Conservation (phyloP, 2,888 invertebrate species). For the Vannuccia rotundouncinata region DNA sequence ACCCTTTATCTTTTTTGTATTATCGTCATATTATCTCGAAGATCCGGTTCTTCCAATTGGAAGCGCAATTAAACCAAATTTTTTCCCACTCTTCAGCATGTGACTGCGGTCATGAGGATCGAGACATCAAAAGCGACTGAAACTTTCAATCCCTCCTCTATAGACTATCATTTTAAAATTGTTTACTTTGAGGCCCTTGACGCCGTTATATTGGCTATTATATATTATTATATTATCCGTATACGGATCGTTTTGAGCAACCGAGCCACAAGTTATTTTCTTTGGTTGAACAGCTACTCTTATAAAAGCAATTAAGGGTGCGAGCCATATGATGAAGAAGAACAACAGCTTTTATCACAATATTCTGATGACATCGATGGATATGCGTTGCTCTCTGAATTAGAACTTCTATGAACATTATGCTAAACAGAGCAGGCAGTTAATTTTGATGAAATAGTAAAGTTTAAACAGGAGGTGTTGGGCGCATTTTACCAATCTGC, state of each 20-base stretch:
- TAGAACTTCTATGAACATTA: constrained; percentile 24
- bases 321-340: constrained; percentile 16
- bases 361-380: constrained; percentile 26
- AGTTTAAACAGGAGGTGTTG: background rate
- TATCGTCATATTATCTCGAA: too few species aligned
- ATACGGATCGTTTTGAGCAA: constrained; percentile 26
- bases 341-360: constrained; percentile 24
- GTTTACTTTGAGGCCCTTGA: constrained; percentile 24
- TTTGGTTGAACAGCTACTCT: constrained; percentile 20
- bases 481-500: too few species aligned
- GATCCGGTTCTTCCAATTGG: constrained; percentile 18
- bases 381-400: constrained; percentile 19
- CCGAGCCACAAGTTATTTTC: constrained; percentile 19
- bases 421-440: constrained; percentile 19
- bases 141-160: constrained; percentile 23
- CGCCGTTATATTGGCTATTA: constrained; percentile 26
- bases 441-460: constrained; percentile 8
- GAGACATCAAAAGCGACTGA: constrained; percentile 21
- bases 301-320: constrained; percentile 23
- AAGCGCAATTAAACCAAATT: constrained; percentile 7
- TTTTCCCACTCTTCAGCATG: constrained; percentile 17
- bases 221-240: too few species aligned
- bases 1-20: too few species aligned
- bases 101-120: constrained; percentile 22
- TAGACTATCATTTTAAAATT: constrained; percentile 12